These are phyloP conservation scores for Florisuga fusca DNA, from an alignment of 2,797 vertebrate species.

Conservation along the genomic window DNA sequence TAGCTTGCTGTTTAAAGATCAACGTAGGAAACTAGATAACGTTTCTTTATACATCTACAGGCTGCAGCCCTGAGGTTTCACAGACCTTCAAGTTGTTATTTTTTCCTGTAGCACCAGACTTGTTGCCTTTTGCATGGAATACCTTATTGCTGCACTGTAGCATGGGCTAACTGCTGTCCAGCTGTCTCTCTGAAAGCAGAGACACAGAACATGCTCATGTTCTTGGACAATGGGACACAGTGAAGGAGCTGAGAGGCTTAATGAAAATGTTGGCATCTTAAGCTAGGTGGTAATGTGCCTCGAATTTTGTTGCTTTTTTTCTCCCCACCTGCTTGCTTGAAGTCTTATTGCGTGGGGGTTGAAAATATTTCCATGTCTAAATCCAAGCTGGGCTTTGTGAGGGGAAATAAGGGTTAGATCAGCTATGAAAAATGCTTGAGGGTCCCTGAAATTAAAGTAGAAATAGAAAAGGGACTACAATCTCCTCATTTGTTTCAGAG, in stretches of 20 bases:
- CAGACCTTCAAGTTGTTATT: neutral
- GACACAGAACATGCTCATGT: neutral
- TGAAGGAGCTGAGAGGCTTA: neutral
- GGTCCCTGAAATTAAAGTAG: neutral
- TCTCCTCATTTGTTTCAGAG: neutral
- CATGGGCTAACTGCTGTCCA: neutral
- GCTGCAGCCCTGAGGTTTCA: neutral
- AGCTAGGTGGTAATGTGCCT: neutral
- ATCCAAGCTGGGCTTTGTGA: neutral
- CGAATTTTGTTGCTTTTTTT: neutral
- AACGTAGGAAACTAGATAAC: neutral
- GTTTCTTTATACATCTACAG: neutral
- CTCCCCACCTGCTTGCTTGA: neutral
- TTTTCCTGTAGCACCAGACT: neutral
- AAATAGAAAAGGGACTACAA: neutral
- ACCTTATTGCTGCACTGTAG: neutral
- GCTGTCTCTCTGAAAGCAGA: neutral
- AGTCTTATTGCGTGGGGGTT: neutral
- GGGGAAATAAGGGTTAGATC: neutral
- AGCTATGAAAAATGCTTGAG: neutral
- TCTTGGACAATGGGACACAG: neutral
- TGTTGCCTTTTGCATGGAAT: neutral
- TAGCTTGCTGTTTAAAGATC: neutral
- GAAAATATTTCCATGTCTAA: neutral
- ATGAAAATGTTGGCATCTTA: neutral